Conservation (phyloP, 2,888 invertebrate species). For the Junonia oenone region DNA sequence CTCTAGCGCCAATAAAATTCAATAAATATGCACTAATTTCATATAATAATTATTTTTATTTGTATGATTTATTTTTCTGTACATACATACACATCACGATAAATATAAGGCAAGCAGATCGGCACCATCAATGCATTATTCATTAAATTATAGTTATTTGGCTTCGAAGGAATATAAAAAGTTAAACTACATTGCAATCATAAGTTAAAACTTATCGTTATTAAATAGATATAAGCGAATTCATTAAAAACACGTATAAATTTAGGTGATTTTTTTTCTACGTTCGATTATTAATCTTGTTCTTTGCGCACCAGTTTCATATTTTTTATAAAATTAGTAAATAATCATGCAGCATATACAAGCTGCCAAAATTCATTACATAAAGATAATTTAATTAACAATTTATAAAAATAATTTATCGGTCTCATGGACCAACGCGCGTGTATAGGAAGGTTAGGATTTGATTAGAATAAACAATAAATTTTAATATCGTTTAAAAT, state of each 20-base stretch:
- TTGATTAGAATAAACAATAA: too few species aligned
- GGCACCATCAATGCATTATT: neutral
- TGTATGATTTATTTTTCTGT: neutral
- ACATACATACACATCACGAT: neutral
- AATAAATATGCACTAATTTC: neutral
- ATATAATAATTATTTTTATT: neutral
- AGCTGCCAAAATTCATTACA: too few species aligned
- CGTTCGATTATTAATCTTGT: too few species aligned
- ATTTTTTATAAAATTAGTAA: too few species aligned
- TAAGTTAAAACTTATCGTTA: neutral
- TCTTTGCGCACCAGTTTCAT: too few species aligned
- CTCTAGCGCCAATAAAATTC: neutral
- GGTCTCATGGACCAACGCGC: too few species aligned
- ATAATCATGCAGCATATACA: too few species aligned
- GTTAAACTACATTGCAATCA: neutral
- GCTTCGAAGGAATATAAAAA: neutral
- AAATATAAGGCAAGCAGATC: neutral
- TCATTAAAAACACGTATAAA: neutral
- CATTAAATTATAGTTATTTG: neutral
- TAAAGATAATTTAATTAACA: too few species aligned
- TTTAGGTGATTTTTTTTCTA: neutral
- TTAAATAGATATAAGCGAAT: neutral
- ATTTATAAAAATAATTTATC: too few species aligned
- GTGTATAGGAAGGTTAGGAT: too few species aligned
- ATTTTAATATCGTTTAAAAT: too few species aligned